Conservation (phyloP, 53 echinoderm and acorn worm species). For the Astropecten irregularis region DNA sequence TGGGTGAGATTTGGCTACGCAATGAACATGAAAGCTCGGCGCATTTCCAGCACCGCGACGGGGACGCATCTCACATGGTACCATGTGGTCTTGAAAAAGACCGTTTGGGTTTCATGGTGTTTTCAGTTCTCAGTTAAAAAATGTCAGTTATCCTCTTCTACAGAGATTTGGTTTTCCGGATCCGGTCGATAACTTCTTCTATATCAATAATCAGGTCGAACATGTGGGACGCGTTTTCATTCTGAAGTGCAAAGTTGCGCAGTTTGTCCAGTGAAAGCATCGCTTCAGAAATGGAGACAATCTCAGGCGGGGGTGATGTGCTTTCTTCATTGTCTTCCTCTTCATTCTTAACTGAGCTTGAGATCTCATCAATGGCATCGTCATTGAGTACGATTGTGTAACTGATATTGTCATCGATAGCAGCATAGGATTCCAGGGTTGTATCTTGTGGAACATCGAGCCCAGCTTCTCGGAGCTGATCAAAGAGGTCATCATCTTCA, state of each 20-base stretch:
- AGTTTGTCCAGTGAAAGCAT: neutral
- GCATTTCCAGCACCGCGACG: too few species aligned
- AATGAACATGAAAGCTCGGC: neutral
- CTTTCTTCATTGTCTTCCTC: neutral
- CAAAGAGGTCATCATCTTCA: too few species aligned
- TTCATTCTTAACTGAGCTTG: neutral
- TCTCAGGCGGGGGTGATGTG: neutral
- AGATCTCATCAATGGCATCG: neutral
- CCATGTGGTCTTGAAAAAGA: too few species aligned
- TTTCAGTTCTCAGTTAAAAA: neutral
- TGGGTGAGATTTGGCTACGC: conserved; percentile 8
- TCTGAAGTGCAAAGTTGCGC: neutral
- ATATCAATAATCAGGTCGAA: neutral
- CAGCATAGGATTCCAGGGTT: neutral
- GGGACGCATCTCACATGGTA: too few species aligned
- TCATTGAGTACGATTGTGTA: neutral
- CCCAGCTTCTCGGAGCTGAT: neutral
- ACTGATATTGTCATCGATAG: neutral
- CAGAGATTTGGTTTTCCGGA: neutral
- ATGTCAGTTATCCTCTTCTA: neutral
- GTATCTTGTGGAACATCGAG: neutral
- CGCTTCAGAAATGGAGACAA: neutral
- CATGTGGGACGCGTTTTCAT: neutral
- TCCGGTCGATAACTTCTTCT: neutral
- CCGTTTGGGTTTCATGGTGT: neutral